These are phyloP conservation scores for Sternotherus odoratus DNA, from an alignment of 2,797 vertebrate species.

Conservation along the genomic window DNA sequence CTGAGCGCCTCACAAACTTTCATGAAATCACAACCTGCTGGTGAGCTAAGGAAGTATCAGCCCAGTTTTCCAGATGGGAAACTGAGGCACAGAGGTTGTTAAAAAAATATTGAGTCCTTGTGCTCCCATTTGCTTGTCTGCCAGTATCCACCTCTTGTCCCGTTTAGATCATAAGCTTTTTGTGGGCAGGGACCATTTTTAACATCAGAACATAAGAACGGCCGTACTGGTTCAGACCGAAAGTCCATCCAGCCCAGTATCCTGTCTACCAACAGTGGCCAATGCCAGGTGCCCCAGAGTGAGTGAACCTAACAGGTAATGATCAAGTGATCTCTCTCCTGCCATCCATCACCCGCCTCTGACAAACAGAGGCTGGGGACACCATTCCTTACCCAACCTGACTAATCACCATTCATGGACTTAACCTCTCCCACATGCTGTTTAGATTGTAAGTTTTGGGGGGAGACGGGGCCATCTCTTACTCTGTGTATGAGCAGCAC, in stretches of 20 bases:
- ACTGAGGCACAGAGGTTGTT: neutral
- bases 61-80: neutral
- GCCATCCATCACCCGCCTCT: no score
- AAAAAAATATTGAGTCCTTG: no score
- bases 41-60: neutral
- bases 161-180: neutral
- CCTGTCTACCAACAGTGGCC: no score
- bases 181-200: accelerated
- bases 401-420: no score
- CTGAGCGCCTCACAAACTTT: neutral
- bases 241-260: no score
- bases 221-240: no score
- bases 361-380: no score
- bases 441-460: neutral
- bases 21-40: neutral
- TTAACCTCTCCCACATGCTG: neutral
- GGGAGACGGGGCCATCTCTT: neutral
- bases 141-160: neutral
- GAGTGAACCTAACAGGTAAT: no score
- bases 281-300: no score
- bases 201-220: no score
- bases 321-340: no score
- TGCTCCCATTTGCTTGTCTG: neutral
- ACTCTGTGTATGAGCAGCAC: neutral
- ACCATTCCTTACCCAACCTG: no score